Percentiles rank a stretch among this genome's conserved stretches.
These are phyloP conservation scores for Brachionus rotundiformis DNA, from an alignment of 1,140 invertebrate species.

Conservation along the genomic window DNA sequence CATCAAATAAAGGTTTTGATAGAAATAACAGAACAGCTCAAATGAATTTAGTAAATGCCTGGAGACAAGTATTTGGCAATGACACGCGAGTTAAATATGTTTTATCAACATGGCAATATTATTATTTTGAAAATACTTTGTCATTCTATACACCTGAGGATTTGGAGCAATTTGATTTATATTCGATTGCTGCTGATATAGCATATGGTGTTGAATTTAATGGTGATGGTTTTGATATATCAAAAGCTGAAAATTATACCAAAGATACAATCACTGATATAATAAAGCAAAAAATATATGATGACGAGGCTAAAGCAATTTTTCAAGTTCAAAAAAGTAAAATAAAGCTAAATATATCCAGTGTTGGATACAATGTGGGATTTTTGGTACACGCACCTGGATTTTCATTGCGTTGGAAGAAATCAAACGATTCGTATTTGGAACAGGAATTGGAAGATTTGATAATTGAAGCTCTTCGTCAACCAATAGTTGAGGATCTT, in stretches of 20 bases:
- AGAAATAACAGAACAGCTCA: neutral
- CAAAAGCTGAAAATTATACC: neutral
- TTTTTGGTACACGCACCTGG: conserved; percentile 36
- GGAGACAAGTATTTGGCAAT: conserved; percentile 15
- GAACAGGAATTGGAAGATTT: conserved; percentile 34
- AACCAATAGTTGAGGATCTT: conserved; percentile 25
- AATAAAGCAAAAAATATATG: neutral
- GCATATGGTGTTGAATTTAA: conserved; percentile 11
- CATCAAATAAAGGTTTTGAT: conserved; percentile 2
- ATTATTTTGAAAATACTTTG: conserved; percentile 14
- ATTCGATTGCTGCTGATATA: conserved; percentile 6
- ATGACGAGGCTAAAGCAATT: neutral
- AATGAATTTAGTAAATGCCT: conserved; percentile 22
- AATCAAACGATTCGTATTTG: neutral
- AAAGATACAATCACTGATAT: neutral
- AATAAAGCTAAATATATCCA: conserved; percentile 11
- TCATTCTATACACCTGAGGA: neutral
- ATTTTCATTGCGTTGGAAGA: neutral
- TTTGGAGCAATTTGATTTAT: neutral
- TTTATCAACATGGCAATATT: conserved; percentile 13
- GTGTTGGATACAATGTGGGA: conserved; percentile 26
- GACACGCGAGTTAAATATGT: conserved; percentile 23
- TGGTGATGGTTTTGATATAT: neutral
- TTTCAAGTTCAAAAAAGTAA: neutral
- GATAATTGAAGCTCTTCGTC: conserved; percentile 3